Percentiles rank a stretch among this genome's conserved stretches.
Conservation (phyloP, 2,888 invertebrate species). For the Camptogramma bilineatum region DNA sequence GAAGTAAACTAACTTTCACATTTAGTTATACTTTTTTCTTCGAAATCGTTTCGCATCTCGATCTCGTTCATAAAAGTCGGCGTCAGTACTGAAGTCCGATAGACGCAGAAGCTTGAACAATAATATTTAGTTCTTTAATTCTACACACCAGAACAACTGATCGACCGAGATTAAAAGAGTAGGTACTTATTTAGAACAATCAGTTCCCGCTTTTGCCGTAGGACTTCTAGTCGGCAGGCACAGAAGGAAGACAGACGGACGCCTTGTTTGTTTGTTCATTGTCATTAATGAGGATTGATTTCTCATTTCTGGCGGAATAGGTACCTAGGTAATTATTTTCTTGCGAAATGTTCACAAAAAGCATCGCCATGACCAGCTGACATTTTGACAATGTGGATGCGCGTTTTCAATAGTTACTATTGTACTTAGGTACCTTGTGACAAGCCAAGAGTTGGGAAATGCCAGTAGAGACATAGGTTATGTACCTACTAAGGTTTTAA, state of each 20-base stretch:
- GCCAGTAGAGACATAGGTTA: not conserved
- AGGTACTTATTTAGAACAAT: too few species aligned
- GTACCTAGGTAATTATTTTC: not conserved
- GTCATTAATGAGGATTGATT: not conserved
- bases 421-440: not conserved
- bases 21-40: not conserved
- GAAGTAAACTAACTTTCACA: not conserved
- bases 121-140: too few species aligned
- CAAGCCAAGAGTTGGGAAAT: constrained; percentile 1
- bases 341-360: not conserved
- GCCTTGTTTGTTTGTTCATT: too few species aligned
- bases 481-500: too few species aligned
- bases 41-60: not conserved
- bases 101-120: too few species aligned
- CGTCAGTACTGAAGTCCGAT: too few species aligned
- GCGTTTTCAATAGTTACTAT: not conserved
- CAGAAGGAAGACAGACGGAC: too few species aligned
- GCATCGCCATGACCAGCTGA: constrained; percentile 3
- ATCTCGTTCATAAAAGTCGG: not conserved
- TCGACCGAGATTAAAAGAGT: too few species aligned
- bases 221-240: too few species aligned
- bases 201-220: too few species aligned
- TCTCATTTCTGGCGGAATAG: not conserved
- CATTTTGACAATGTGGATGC: constrained; percentile 1
- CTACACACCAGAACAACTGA: too few species aligned